A percentile compares a stretch with the other conserved stretches of the same genome.
Evolutionary conservation across 2,797 vertebrate species (phyloP).

Genomic region (Mus caroli): DNA sequence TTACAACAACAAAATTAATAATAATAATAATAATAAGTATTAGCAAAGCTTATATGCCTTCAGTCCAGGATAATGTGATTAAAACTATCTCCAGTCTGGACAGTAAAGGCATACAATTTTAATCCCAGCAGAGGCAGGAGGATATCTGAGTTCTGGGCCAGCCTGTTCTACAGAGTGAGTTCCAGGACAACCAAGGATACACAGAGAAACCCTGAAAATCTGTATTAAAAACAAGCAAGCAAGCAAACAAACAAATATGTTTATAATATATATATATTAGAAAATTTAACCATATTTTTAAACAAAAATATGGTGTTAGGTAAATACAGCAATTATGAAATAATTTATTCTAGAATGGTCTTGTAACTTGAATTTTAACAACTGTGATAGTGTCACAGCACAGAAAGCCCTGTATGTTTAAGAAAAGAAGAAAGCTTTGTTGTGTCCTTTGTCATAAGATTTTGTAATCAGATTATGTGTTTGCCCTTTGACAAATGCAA

Average conservation of each 20-base stretch:
- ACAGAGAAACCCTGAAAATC: not conserved
- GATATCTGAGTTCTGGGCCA: not conserved
- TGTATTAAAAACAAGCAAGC: not conserved
- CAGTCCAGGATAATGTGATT: not conserved
- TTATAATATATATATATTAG: not conserved
- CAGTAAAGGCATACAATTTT: not conserved
- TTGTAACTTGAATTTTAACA: conserved; percentile 19
- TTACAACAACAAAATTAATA: not conserved
- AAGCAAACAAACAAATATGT: not conserved
- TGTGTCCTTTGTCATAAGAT: conserved; percentile 13
- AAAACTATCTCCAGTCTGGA: not conserved
- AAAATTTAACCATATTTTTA: conserved; percentile 41
- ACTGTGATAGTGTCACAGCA: not conserved
- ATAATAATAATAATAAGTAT: not conserved
- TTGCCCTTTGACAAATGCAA: not conserved
- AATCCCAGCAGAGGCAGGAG: not conserved
- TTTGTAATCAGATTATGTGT: conserved; percentile 6
- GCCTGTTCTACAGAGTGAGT: not conserved
- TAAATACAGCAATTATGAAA: conserved; percentile 36
- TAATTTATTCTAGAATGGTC: not conserved
- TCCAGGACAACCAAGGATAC: not conserved
- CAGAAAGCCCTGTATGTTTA: not conserved
- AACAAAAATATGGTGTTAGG: not conserved
- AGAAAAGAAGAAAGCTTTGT: not conserved
- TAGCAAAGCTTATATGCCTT: not conserved